phyloP scores from a whole-genome alignment of 2,888 invertebrate genomes.

The Colletes collaris region DNA sequence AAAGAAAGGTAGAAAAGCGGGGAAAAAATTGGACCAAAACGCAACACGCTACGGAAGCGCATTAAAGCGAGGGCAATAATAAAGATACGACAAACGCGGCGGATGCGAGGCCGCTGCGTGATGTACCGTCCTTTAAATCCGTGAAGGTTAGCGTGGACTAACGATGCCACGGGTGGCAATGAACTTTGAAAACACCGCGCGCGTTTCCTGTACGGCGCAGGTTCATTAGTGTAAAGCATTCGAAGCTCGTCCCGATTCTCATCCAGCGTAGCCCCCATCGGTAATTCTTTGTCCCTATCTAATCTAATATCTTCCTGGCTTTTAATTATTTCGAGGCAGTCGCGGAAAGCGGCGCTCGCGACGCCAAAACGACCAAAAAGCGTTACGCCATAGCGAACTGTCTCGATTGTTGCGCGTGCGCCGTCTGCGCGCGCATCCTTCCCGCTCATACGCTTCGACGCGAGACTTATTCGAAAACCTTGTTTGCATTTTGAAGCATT shows the following conservation, averaged over 20 bases:
- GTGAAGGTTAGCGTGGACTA: slow-evolving; percentile 57
- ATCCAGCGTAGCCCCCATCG: slow-evolving; percentile 40
- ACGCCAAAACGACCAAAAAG: slow-evolving; percentile 36
- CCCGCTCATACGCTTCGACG: too few species aligned
- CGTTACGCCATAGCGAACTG: not conserved
- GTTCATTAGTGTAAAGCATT: slow-evolving; percentile 61
- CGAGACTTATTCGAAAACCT: too few species aligned
- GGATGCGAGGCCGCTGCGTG: slow-evolving; percentile 32
- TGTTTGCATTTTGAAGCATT: too few species aligned
- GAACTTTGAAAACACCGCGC: slow-evolving; percentile 48
- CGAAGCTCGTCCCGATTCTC: slow-evolving; percentile 43
- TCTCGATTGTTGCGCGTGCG: too few species aligned
- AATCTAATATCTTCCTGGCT: slow-evolving; percentile 42
- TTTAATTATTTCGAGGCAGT: slow-evolving; percentile 48
- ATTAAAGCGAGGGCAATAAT: slow-evolving; percentile 55
- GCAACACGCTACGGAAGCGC: slow-evolving; percentile 36
- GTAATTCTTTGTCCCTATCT: slow-evolving; percentile 45
- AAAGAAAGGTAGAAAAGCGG: not conserved
- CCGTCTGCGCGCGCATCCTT: too few species aligned
- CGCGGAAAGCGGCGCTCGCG: slow-evolving; percentile 30
- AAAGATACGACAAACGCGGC: slow-evolving; percentile 57
- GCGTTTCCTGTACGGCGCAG: slow-evolving; percentile 56
- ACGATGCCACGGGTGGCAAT: slow-evolving; percentile 56
- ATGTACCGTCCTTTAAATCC: slow-evolving; percentile 57
- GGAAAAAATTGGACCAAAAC: slow-evolving; percentile 18